These are phyloP conservation scores for Cepaea hortensis DNA, from an alignment of 2,888 invertebrate genomes.

Conservation along the genomic window DNA sequence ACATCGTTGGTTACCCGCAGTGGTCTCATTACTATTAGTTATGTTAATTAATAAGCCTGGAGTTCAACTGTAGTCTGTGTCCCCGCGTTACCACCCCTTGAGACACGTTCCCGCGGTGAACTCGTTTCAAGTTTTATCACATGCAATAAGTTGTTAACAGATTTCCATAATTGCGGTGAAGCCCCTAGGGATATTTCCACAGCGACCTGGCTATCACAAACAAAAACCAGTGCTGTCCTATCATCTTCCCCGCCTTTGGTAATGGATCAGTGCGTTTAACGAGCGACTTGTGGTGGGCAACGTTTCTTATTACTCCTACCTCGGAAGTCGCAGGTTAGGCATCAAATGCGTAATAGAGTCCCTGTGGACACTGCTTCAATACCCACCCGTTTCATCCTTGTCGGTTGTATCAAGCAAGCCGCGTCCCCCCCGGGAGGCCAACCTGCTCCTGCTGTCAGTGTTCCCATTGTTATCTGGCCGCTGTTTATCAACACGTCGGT, in stretches of 20 bases:
- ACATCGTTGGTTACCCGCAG: too few relatives aligned
- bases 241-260: background rate
- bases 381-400: background rate
- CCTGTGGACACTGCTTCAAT: slow-evolving; percentile 3
- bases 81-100: background rate
- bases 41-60: too few relatives aligned
- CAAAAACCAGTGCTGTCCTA: background rate
- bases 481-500: background rate
- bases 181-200: background rate
- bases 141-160: background rate
- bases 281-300: background rate
- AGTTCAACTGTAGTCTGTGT: too few relatives aligned
- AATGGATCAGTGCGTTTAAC: slow-evolving; percentile 21
- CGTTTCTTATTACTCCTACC: background rate
- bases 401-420: background rate
- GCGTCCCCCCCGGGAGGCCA: background rate
- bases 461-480: background rate
- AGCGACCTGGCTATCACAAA: background rate
- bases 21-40: too few relatives aligned
- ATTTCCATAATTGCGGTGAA: slow-evolving; percentile 9
- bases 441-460: background rate
- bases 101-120: background rate
- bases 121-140: slow-evolving; percentile 4
- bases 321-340: background rate
- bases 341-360: background rate